These are phyloP conservation scores for Pampusana beccarii DNA, from an alignment of 2,113 vertebrate species.

Conservation along the genomic window DNA sequence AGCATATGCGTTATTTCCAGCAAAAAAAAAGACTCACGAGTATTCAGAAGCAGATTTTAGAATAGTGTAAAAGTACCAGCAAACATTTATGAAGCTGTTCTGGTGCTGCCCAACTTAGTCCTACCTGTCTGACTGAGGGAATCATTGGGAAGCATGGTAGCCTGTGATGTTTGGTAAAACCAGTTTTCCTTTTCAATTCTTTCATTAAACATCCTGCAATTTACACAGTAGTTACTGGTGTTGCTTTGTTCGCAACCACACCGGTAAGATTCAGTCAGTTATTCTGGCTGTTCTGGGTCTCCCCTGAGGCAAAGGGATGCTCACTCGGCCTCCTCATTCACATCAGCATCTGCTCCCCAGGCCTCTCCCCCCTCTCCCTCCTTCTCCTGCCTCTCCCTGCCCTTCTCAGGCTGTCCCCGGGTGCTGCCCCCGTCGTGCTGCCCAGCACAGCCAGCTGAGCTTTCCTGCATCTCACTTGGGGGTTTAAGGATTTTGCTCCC, in stretches of 20 bases:
- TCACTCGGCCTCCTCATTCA: background rate
- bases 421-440: rapidly evolving
- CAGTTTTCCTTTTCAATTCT: background rate
- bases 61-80: background rate
- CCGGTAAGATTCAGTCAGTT: background rate
- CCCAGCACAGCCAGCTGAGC: background rate
- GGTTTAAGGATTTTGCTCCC: background rate
- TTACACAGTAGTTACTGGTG: background rate
- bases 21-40: background rate
- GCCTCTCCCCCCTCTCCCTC: background rate
- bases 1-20: background rate
- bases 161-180: background rate
- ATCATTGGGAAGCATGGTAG: background rate
- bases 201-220: background rate
- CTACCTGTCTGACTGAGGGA: background rate
- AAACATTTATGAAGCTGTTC: background rate
- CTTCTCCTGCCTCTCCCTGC: background rate
- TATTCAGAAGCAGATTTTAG: background rate
- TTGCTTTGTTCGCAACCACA: background rate
- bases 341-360: background rate
- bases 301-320: background rate
- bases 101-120: background rate
- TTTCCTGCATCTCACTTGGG: background rate
- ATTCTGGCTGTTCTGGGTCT: background rate
- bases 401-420: background rate